Evolutionary conservation across 2,888 invertebrate species (phyloP).

Genomic region (Ptychoptera albimana): DNA sequence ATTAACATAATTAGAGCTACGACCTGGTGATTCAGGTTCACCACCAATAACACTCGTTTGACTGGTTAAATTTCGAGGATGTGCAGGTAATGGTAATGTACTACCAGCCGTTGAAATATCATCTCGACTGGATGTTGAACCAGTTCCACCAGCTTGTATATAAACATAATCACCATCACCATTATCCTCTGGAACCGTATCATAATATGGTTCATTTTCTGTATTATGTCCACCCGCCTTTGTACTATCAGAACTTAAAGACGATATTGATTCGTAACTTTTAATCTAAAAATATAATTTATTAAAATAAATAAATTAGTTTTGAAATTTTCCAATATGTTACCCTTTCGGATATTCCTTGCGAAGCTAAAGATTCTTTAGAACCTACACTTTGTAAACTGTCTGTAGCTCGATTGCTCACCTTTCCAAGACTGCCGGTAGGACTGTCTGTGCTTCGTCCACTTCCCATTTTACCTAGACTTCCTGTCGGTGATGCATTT

Average conservation of each 20-base stretch:
- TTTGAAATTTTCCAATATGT: constrained; percentile 7
- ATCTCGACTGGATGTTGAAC: constrained; percentile 48
- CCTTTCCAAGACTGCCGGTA: constrained; percentile 20
- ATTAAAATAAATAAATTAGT: neutral
- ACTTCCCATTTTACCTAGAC: constrained; percentile 18
- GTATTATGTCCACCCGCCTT: constrained; percentile 36
- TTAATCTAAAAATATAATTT: constrained; percentile 33
- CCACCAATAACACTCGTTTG: constrained; percentile 21
- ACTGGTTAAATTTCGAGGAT: constrained; percentile 20
- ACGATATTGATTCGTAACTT: constrained; percentile 48
- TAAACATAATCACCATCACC: constrained; percentile 60
- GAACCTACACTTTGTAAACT: constrained; percentile 25
- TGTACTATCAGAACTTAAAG: constrained; percentile 41
- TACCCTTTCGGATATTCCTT: constrained; percentile 30
- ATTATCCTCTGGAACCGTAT: constrained; percentile 50
- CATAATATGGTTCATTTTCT: constrained; percentile 52
- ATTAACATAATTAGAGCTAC: constrained; percentile 77
- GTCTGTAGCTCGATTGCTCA: constrained; percentile 18
- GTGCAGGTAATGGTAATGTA: constrained; percentile 34
- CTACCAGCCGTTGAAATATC: constrained; percentile 42
- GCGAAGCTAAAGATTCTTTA: constrained; percentile 30
- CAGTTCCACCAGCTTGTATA: constrained; percentile 47
- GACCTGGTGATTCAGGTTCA: constrained; percentile 63
- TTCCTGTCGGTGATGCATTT: constrained; percentile 29
- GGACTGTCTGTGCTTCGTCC: constrained; percentile 16